These are phyloP conservation scores for Lepidotrigona ventralis DNA, from an alignment of 1,140 invertebrate genomes.

Conservation along the genomic window DNA sequence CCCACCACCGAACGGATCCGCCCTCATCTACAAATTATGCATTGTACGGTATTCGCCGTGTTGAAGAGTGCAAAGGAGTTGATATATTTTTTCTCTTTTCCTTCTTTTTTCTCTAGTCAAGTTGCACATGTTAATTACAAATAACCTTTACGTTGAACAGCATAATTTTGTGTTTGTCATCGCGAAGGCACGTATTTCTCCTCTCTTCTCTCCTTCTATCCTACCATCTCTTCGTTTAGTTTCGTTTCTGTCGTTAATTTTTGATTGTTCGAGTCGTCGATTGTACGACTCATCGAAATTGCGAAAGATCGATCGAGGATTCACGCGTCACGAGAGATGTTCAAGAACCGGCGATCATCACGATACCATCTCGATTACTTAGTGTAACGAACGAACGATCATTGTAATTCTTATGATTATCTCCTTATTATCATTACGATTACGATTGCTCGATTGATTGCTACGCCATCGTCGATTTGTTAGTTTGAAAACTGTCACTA, in stretches of 20 bases:
- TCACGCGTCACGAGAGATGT: not conserved
- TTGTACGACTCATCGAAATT: too few species aligned
- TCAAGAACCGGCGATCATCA: slow-evolving; percentile 17
- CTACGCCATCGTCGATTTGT: slow-evolving; percentile 57
- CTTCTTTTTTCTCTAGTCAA: slow-evolving; percentile 50
- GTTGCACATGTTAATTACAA: slow-evolving; percentile 37
- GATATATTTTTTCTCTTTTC: not conserved
- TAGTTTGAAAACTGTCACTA: slow-evolving; percentile 65
- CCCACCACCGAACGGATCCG: slow-evolving; percentile 1
- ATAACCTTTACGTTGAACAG: slow-evolving; percentile 25
- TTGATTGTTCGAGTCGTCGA: not conserved
- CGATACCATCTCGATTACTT: slow-evolving; percentile 45
- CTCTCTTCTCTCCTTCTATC: not conserved
- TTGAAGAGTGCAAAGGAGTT: slow-evolving; percentile 45
- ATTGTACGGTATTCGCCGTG: slow-evolving; percentile 38
- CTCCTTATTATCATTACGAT: slow-evolving; percentile 52
- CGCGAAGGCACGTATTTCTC: slow-evolving; percentile 43
- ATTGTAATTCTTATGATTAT: slow-evolving; percentile 31
- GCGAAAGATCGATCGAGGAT: too few species aligned
- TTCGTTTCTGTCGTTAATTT: not conserved
- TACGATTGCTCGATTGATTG: slow-evolving; percentile 47
- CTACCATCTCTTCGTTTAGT: not conserved
- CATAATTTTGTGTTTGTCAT: slow-evolving; percentile 32
- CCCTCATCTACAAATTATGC: slow-evolving; percentile 41
- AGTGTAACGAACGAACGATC: slow-evolving; percentile 48